phyloP scores from a whole-genome alignment of 2,113 vertebrate genomes.

The Equus quagga region DNA sequence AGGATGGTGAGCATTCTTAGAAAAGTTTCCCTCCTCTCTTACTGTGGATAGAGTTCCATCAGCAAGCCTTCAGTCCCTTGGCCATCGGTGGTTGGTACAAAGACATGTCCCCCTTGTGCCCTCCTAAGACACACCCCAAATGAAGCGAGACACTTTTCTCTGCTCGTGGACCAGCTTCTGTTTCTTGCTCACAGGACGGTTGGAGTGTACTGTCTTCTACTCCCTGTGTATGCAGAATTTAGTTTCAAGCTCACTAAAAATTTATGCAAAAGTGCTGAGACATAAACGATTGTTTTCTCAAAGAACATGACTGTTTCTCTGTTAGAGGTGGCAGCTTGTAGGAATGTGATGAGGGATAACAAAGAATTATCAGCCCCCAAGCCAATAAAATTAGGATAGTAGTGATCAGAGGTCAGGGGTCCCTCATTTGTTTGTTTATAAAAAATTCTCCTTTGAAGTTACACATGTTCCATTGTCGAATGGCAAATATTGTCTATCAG shows the following conservation, averaged over 20 bases:
- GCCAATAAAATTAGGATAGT: neutral
- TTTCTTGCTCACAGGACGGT: neutral
- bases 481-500: neutral
- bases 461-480: neutral
- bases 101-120: neutral
- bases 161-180: neutral
- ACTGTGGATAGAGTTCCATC: neutral
- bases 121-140: neutral
- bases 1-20: constrained; percentile 56
- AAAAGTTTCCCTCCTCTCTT: constrained; percentile 4
- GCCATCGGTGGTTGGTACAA: neutral
- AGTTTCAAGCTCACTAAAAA: constrained; percentile 1
- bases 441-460: constrained; percentile 33
- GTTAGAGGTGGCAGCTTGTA: neutral
- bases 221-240: neutral
- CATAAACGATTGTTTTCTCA: neutral
- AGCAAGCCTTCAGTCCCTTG: neutral
- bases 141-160: neutral
- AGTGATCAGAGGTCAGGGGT: neutral
- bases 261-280: neutral
- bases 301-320: neutral
- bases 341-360: neutral
- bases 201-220: neutral
- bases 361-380: neutral
- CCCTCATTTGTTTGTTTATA: neutral